These are phyloP conservation scores for Hyppa rectilinea DNA, from an alignment of 2,888 invertebrate species.

Conservation along the genomic window DNA sequence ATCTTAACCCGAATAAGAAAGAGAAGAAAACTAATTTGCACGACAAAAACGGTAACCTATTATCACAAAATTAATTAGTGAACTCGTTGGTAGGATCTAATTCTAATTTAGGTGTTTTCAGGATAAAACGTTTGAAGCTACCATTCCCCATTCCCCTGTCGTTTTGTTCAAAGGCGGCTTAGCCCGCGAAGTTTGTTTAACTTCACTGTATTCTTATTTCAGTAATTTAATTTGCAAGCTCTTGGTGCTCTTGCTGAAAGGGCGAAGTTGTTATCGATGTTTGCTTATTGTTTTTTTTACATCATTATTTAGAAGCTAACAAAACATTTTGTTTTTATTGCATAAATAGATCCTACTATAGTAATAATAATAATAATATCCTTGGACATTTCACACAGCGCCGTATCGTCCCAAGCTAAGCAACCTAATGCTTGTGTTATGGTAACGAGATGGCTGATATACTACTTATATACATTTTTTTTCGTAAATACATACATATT, in stretches of 20 bases:
- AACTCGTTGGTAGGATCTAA: slow-evolving; percentile 80
- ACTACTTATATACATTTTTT: too few species aligned
- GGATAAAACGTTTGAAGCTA: slow-evolving; percentile 72
- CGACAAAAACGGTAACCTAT: slow-evolving; percentile 75
- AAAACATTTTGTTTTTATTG: background rate
- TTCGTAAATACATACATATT: too few species aligned
- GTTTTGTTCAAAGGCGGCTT: slow-evolving; percentile 69
- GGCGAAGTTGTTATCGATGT: slow-evolving; percentile 61
- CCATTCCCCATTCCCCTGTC: slow-evolving; percentile 61
- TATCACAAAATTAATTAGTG: slow-evolving; percentile 82
- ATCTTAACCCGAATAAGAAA: slow-evolving; percentile 32
- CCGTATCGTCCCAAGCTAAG: too few species aligned
- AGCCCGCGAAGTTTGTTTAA: slow-evolving; percentile 70
- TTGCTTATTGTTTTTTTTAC: background rate
- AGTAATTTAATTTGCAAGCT: slow-evolving; percentile 71
- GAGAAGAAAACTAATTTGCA: slow-evolving; percentile 69
- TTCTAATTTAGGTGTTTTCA: slow-evolving; percentile 78
- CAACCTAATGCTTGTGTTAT: too few species aligned
- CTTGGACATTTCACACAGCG: too few species aligned
- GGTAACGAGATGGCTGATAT: too few species aligned
- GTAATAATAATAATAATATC: too few species aligned
- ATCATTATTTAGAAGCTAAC: background rate
- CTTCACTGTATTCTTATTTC: slow-evolving; percentile 72
- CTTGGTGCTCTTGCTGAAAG: slow-evolving; percentile 62
- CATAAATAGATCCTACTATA: too few species aligned